Base-by-base conservation (phyloP, 2,888 invertebrate species). In the Lasioglossum oenotherae region DNA sequence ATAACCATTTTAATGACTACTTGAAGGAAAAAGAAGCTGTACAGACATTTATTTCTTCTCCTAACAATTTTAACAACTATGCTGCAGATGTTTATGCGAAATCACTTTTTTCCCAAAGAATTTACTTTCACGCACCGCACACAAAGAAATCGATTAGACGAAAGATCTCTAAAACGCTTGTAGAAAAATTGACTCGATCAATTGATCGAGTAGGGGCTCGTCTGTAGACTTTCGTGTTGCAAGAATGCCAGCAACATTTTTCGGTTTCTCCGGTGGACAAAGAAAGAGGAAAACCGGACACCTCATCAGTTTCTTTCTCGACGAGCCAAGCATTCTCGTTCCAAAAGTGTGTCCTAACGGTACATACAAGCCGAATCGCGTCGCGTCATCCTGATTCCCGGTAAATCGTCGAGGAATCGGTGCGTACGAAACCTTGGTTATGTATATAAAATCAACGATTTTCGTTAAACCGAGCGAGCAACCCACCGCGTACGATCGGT, bases 311-410 rank as follows among this genome's bases (percentile, higher is more conserved):
- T 35, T 67, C 35, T 67, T 35, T 35, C 67, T 19, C 67, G 35
- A 67, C 35, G 19, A 31, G 67, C 67, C 2, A 16, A 35, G 67
- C 67, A 67, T 67, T 67, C 67, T 53, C 31, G 31, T 44, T 44
- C 27, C 44, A 27, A 72, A 72, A 27, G 44, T 27, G 6, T 44
- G 72, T 44, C 72, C 72, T 72, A 72, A 72, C 72, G 72, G 72
- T 72, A 72, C 72, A 27, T 16, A n/a, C 53, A n/a, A 53, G 72
- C 41, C 44, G 44, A 72, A 72, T 72, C 44, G 16, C 23, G 16
- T 23, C 44, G 44, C 44, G 44, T 72, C 44, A 72, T 27, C 44
- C 72, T 14, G 72, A 27, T 72, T 44, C 72, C 44, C 53, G 10
- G 53, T 53, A n/a, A 4, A 53, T 53, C n/a, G 53, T 53, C 53